Percentiles rank a stretch among this genome's conserved stretches.
Conservation (phyloP, 2,113 vertebrate species). For the mouse (Mus musculus) region GRCm39 chr1:181874501-181875000, state of each 20-base stretch:
- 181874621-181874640: not conserved
- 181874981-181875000: not conserved
- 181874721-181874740: not conserved
- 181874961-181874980: not conserved
- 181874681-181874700: not conserved
- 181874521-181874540: not conserved
- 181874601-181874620: not conserved
- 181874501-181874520: not conserved
- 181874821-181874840: not conserved
- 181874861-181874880: not conserved
- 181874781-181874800: not conserved
- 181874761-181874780: not conserved
- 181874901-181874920: not conserved
- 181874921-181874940: not conserved
- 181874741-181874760: not conserved
- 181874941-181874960: not conserved
- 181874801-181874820: constrained; percentile 12
- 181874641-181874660: not conserved
- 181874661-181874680: not conserved
- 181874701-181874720: not conserved
- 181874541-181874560: not conserved
- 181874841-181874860: not conserved
- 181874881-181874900: not conserved
- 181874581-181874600: not conserved
- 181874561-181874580: not conserved